These are phyloP conservation scores for Bucco capensis DNA, from an alignment of 2,113 vertebrate genomes.

Conservation along the genomic window DNA sequence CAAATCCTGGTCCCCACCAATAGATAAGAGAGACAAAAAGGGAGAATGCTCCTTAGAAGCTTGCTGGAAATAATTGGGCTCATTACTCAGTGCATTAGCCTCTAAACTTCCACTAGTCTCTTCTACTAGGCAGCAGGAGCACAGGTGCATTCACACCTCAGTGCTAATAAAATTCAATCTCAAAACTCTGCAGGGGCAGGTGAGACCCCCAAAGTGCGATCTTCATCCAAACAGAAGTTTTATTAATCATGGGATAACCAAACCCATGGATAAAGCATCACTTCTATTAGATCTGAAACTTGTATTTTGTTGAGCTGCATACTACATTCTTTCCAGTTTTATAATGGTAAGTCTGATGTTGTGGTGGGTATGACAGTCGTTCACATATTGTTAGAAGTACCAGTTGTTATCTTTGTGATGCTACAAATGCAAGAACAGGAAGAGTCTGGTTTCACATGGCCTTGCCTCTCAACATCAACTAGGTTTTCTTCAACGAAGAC, in stretches of 20 bases:
- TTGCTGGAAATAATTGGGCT: neutral
- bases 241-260: neutral
- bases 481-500: neutral
- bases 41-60: neutral
- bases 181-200: neutral
- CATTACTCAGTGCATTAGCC: neutral
- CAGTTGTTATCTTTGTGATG: neutral
- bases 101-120: neutral
- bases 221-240: neutral
- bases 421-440: neutral
- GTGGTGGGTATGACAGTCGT: neutral
- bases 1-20: neutral
- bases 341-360: neutral
- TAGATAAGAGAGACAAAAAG: neutral
- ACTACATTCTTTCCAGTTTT: neutral
- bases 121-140: neutral
- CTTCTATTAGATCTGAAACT: neutral
- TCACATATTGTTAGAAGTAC: neutral
- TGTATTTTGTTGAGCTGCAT: neutral
- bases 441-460: neutral
- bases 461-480: neutral
- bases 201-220: neutral
- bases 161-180: neutral
- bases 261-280: neutral
- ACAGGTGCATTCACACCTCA: neutral